Evolutionary conservation across 2,113 vertebrate species (phyloP), one percentile per base, ranked within the genome.

Genomic region (Talpa occidentalis): DNA sequence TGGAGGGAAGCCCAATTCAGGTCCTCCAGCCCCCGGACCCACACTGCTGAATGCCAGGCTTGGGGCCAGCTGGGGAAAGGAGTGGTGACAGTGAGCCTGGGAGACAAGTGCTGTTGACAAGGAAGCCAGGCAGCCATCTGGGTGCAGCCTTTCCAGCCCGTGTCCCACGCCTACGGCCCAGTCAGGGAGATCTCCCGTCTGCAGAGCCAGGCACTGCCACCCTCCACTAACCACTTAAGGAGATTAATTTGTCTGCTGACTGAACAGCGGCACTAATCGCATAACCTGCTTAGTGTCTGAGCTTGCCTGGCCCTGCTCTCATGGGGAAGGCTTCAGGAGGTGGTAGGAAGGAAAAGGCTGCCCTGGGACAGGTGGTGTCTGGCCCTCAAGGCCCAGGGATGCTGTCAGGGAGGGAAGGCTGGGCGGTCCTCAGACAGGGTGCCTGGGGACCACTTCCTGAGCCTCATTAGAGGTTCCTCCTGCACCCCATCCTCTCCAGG

Each of bases 191-290:
- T 84, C 85, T 92, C 85, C 91, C 0, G 17, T 66, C 88, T 88
- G 60, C 66, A 54, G 59, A 52, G 26, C 70, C 52, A 40, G 4
- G 10, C 32, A 21, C 56, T 77, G 69, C 80, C 49, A 52, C 67
- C 76, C 94, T 93, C 77, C 40, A 9, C 62, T 96, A 98, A 97
- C 98, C 98, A 98, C 98, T 98, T 98, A 98, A 60, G 93, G 98
- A 94, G 98, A 98, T 98, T 98, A 98, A 98, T 98, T 97, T 97
- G 98, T 98, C 98, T 98, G 98, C 98, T 98, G 98, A 98, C 97
- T 98, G 98, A 97, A 97, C 96, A 95, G 98, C 97, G 90, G 98
- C 94, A 95, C 92, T 98, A 98, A 98, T 98, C 97, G 32, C 96
- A 97, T 98, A 98, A 98, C 98, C 98, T 98, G 97, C 98, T 98